Evolutionary conservation across 2,888 invertebrate species (phyloP).

Genomic region (Micoletzkya japonica): DNA sequence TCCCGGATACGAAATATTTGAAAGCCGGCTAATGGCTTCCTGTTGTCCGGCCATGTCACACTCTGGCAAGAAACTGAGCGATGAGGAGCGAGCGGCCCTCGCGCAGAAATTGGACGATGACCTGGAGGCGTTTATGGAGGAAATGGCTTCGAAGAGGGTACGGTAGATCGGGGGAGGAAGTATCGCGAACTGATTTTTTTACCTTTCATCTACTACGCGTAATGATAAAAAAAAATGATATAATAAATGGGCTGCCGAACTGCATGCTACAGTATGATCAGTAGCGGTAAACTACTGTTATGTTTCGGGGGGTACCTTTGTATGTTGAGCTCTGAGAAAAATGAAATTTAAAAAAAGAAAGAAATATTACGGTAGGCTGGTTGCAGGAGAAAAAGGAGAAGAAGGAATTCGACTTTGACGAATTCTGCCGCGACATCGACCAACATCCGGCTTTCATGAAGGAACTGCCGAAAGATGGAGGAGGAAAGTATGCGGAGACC

Average conservation of each 20-base stretch:
- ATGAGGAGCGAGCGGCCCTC: constrained; percentile 49
- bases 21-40: too few relatives aligned
- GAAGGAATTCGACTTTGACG: constrained; percentile 60
- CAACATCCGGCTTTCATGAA: constrained; percentile 61
- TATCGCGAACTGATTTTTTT: too few relatives aligned
- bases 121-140: constrained; percentile 57
- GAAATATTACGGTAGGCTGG: too few relatives aligned
- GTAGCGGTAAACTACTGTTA: too few relatives aligned
- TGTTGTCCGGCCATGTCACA: too few relatives aligned
- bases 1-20: too few relatives aligned
- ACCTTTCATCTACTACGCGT: neutral
- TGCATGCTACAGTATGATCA: too few relatives aligned
- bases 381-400: constrained; percentile 34
- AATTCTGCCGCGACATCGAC: constrained; percentile 59
- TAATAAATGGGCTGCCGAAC: too few relatives aligned
- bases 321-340: too few relatives aligned
- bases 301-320: too few relatives aligned
- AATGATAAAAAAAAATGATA: neutral
- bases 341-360: too few relatives aligned
- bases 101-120: constrained; percentile 57
- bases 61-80: too few relatives aligned
- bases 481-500: constrained; percentile 52
- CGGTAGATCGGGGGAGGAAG: neutral
- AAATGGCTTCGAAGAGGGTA: constrained; percentile 53
- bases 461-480: constrained; percentile 38